Percentiles rank a stretch among this genome's conserved stretches.
These are phyloP conservation scores for Leiothrix lutea DNA, from an alignment of 2,113 vertebrate genomes.

Conservation along the genomic window DNA sequence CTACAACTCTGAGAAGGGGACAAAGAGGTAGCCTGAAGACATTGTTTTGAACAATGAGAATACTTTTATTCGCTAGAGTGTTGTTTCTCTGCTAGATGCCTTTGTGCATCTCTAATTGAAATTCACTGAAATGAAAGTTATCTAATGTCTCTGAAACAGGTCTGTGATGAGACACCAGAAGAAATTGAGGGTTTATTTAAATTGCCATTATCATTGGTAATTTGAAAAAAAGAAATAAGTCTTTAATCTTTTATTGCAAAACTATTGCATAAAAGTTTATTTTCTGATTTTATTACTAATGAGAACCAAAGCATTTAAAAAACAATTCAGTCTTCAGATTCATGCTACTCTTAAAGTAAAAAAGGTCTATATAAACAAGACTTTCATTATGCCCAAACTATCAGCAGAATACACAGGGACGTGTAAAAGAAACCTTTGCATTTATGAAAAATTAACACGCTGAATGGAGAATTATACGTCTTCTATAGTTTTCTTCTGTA, in stretches of 20 bases:
- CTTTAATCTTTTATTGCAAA: neutral
- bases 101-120: neutral
- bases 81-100: neutral
- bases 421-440: neutral
- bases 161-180: neutral
- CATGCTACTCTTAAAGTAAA: neutral
- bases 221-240: neutral
- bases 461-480: neutral
- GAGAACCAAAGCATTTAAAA: neutral
- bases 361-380: neutral
- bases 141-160: constrained; percentile 4
- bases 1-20: neutral
- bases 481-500: neutral
- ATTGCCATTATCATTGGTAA: neutral
- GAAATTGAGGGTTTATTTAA: neutral
- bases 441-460: neutral
- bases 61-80: neutral
- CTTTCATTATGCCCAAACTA: neutral
- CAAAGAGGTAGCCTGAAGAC: neutral
- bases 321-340: neutral
- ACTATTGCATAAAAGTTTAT: neutral
- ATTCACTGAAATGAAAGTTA: neutral
- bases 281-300: neutral
- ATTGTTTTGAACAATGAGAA: neutral
- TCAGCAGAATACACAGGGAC: neutral